phyloP scores from a whole-genome alignment of 2,888 invertebrate species.

The Ellobium chinense region DNA sequence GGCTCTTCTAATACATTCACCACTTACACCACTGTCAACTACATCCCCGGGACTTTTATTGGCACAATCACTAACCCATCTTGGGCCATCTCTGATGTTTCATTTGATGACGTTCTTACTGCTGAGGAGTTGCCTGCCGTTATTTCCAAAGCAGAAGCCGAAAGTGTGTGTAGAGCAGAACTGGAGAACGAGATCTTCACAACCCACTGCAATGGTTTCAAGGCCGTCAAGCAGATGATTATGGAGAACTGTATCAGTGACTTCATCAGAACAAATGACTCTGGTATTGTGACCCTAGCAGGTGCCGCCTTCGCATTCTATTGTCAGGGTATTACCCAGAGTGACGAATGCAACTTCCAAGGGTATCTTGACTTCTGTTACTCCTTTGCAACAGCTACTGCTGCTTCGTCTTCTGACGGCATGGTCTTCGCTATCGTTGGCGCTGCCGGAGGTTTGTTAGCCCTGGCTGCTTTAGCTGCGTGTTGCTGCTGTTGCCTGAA shows the following conservation, averaged over 20 bases:
- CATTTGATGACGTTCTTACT: neutral
- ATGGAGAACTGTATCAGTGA: constrained; percentile 42
- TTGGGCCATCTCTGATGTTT: constrained; percentile 19
- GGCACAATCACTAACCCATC: neutral
- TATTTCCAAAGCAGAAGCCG: constrained; percentile 7
- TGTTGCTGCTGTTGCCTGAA: constrained; percentile 27
- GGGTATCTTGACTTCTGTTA: constrained; percentile 44
- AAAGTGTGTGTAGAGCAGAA: constrained; percentile 9
- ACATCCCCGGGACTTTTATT: neutral
- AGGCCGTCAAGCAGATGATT: constrained; percentile 34
- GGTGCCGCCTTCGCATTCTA: constrained; percentile 33
- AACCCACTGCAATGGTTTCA: constrained; percentile 29
- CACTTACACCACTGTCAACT: neutral
- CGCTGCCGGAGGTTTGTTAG: neutral
- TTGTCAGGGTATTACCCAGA: constrained; percentile 41
- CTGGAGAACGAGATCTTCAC: constrained; percentile 13
- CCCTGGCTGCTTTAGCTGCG: neutral
- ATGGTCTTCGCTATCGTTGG: neutral
- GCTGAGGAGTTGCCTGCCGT: constrained; percentile 19
- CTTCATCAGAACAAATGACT: constrained; percentile 24
- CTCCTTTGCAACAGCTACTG: neutral
- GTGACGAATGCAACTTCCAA: constrained; percentile 1
- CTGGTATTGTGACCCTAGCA: constrained; percentile 15
- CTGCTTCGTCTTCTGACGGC: neutral
- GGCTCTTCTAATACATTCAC: neutral